Evolutionary conservation across 2,888 invertebrate genomes (phyloP), one percentile per base, ranked within the genome.

Genomic region (Cataglyphis cursor): DNA sequence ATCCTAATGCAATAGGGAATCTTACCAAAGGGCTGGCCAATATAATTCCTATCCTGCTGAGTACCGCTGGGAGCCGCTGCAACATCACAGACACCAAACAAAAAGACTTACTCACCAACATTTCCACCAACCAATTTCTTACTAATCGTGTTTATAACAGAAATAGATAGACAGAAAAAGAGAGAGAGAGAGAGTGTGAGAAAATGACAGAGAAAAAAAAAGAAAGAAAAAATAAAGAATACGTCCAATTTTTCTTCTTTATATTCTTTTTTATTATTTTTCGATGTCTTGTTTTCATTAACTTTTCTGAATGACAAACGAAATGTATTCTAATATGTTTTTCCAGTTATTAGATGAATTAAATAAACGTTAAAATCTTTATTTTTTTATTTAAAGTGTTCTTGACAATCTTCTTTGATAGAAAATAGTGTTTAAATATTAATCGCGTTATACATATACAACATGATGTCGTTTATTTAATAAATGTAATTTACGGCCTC

Each of bases 21-120:
- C 98, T 98, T 98, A 98, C 98, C 98, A 98, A 97, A 96, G 98
- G 98, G 97, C 97, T 98, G 97, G 98, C 98, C 97, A 98, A 97
- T 97, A 98, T 97, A 96, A 98, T 97, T 97, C 98, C 98, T 97
- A 98, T 98, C 97, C 98, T 97, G 97, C 97, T 98, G 97, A 98
- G 97, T 96, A 98, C 98, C 96, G 98, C 98, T 96, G 98, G 98
- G 96, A 98, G 97, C 96, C 98, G 98, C 98, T 98, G 98, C 96
- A 97, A 95, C 94, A 95, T 94, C 94, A 95, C 94, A 95, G 94
- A 95, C 94, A 94, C 94, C 94, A 95, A 94, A 94, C 94, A 94
- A 94, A 94, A 93, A 94, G 92, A 93, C 94, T 94, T 94, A 94
- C 94, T 94, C 94, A 94, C 94, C 94, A 94, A 93, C 91, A 87